Evolutionary conservation across 2,797 vertebrate genomes (phyloP).

Genomic region (Pipistrellus kuhlii): DNA sequence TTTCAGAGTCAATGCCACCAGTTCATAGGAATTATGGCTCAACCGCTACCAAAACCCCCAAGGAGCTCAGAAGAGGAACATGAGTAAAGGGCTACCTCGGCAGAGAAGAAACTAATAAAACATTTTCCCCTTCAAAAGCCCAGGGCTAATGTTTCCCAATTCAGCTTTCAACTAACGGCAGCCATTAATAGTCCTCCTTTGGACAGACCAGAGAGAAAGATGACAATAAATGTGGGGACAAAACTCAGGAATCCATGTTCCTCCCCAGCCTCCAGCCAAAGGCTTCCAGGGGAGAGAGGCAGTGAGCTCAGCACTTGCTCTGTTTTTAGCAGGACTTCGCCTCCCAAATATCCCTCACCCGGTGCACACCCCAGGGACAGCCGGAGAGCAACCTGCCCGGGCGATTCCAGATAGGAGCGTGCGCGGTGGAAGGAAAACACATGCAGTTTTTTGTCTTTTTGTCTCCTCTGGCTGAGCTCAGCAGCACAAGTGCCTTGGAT

Average conservation of each 20-base stretch:
- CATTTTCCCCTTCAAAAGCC: conserved; percentile 40
- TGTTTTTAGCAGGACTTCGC: conserved; percentile 22
- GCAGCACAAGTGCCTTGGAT: conserved; percentile 71
- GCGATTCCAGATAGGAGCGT: not conserved
- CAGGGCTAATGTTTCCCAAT: conserved; percentile 4
- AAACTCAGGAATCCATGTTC: conserved; percentile 54
- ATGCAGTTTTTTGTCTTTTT: conserved; percentile 13
- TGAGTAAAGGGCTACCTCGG: not conserved
- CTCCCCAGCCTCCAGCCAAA: not conserved
- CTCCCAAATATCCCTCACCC: conserved; percentile 17
- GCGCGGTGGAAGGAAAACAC: not conserved
- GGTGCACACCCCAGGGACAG: not conserved
- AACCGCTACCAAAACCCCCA: not conserved
- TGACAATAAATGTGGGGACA: conserved; percentile 30
- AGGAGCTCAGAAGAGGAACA: not conserved
- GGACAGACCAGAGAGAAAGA: conserved; percentile 57
- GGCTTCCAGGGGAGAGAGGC: not conserved
- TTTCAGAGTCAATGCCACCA: not conserved
- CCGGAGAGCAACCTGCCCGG: not conserved
- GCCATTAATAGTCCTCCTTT: not conserved
- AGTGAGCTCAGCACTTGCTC: not conserved
- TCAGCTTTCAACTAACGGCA: not conserved
- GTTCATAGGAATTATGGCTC: not conserved
- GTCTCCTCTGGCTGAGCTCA: conserved; percentile 64
- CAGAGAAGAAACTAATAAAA: conserved; percentile 59